Evolutionary conservation across 2,797 vertebrate species (phyloP), one percentile per base, ranked within the genome.

Genomic region (Phylloscopus collybita): DNA sequence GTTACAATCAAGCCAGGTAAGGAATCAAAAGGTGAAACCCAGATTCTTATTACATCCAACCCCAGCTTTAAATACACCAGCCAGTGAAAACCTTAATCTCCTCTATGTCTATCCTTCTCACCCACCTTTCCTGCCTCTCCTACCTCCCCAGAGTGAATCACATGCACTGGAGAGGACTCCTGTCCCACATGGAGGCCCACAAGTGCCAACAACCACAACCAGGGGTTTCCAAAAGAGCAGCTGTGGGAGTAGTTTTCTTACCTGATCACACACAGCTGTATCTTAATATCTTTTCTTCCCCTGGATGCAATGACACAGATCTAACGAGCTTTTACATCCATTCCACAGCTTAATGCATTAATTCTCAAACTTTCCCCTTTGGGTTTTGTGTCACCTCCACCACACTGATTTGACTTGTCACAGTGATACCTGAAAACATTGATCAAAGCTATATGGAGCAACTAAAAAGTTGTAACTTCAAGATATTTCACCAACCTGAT

Each of bases 91-190:
- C 23, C 23, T 19, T 26, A n/a, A 83, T 16, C 5, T 14, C n/a
- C 61, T 79, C 11, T 10, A 6, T 1, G 2, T 6, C 45, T 38
- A 12, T 10, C 51, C 20, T 13, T 15, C 29, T 49, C 49, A 34
- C 16, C 8, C 18, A 36, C 29, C 16, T 53, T 18, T 78, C 15
- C 65, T n/a, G 22, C 34, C 62, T 34, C 1, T 1, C 54, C 42
- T 25, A 17, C 11, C 49, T 21, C 16, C 22, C 21, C 34, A 5
- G 11, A 5, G 7, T 14, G 32, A 60, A 2, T 21, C n/a, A 17
- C 0, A 2, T 3, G 7, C 38, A 54, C 0, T 0, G 17, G 17
- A n/a, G 11, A 40, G 11, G 29, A 34, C 29, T 27, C 5, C 18
- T 21, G 51, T 5, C 34, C 32, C 36, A 19, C 0, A 0, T 1